Evolutionary conservation across 2,797 vertebrate species (phyloP), one percentile per base, ranked within the genome.

Genomic region (Aulostomus chinensis): DNA sequence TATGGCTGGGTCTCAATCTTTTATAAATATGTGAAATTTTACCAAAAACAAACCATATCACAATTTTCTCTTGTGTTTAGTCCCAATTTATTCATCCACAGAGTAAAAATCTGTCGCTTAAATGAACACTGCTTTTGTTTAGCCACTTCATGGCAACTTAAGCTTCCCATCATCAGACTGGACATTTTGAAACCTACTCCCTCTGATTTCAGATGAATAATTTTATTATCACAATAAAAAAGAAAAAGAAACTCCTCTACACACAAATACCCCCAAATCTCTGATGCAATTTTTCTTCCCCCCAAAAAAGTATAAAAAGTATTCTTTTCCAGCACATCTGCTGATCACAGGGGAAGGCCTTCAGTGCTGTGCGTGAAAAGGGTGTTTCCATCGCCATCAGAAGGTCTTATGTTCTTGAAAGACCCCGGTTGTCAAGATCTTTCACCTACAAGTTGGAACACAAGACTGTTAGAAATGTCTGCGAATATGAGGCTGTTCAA

Each of bases 361-460:
- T 94, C 94, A 95, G 93, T 94, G 94, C 87, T 79, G 87, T 87
- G 68, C 53, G 81, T 72, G 76, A 74, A 66, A 77, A 78, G 61
- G 59, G 67, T 42, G 51, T 60, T 57, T 72, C 60, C 33, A 57
- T 13, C 36, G 41, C 68, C 24, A 3, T 1, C 36, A n/a, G 2
- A 54, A 58, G 58, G 12, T 55, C 77, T 92, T 95, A 99, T 90
- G 97, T 98, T 84, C 96, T 92, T 0, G 97, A 98, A 62, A 99
- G 90, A 41, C 96, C 97, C 0, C 97, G 94, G 81, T 99, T 99
- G 83, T 99, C 97, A 83, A 99, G 79, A 79, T 99, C 97, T 88
- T 98, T 98, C 77, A 98, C 95, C 95, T 97, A 63, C 32, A 79
- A 54, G 3, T 49, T 1, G 7, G 4, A 50, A 56, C 12, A 58